A percentile compares a stretch with the other conserved stretches of the same genome.
phyloP scores from a whole-genome alignment of 2,888 invertebrate genomes.

The Seira musarum region DNA sequence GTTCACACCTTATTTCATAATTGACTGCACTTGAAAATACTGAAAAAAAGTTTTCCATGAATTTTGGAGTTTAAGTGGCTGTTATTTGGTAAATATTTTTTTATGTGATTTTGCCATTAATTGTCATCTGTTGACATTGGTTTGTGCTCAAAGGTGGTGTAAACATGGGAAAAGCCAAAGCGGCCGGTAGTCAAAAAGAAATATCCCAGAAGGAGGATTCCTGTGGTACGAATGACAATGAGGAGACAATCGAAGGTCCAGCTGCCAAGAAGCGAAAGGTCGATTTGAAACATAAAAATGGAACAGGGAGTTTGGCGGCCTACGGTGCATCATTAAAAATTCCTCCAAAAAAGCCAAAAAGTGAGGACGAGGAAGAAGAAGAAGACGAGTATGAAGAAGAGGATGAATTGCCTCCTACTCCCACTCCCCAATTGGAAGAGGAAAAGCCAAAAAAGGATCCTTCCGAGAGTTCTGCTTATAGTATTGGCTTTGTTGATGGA shows the following conservation, averaged over 20 bases:
- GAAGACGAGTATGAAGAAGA: not conserved
- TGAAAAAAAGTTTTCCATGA: not conserved
- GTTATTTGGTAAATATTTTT: not conserved
- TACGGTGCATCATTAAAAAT: not conserved
- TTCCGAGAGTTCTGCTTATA: too few relatives aligned
- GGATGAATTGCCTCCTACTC: not conserved
- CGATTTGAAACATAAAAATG: constrained; percentile 14
- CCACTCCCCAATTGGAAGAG: not conserved
- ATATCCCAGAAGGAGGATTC: not conserved
- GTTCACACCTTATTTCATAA: not conserved
- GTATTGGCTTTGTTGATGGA: constrained; percentile 21
- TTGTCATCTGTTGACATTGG: too few relatives aligned
- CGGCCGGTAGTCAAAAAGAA: not conserved
- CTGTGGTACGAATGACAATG: constrained; percentile 25
- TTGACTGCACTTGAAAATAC: not conserved
- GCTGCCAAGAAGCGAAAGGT: constrained; percentile 21
- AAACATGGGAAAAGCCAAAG: not conserved
- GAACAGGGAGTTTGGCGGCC: not conserved
- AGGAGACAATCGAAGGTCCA: constrained; percentile 16
- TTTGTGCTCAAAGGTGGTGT: too few relatives aligned
- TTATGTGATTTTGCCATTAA: too few relatives aligned
- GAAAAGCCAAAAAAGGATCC: not conserved
- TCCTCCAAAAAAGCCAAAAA: not conserved
- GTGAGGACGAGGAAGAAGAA: not conserved
- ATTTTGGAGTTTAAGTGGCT: not conserved